Evolutionary conservation across 2,888 invertebrate species (phyloP).

Genomic region (Stenodera caucasica): DNA sequence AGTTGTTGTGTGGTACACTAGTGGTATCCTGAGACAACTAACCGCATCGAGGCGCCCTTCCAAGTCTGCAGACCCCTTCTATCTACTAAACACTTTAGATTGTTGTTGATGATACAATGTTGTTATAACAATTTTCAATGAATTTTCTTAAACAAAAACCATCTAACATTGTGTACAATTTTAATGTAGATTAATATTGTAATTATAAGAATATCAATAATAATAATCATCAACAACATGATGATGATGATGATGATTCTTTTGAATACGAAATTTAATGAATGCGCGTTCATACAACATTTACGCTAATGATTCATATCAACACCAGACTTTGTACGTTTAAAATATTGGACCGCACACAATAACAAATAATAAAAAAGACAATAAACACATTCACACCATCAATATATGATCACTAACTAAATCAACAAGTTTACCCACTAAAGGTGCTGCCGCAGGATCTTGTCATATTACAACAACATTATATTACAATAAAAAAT

Average conservation of each 20-base stretch:
- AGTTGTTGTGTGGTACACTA: constrained; percentile 45
- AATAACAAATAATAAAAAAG: background rate
- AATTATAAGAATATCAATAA: background rate
- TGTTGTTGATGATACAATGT: constrained; percentile 40
- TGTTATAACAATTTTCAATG: constrained; percentile 21
- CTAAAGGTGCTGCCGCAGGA: background rate
- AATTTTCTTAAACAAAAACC: constrained; percentile 31
- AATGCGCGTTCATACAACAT: constrained; percentile 1
- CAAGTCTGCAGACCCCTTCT: constrained; percentile 49
- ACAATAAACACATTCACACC: background rate
- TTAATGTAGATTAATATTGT: constrained; percentile 8
- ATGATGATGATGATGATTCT: background rate
- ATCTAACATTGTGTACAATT: constrained; percentile 9
- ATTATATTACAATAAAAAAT: background rate
- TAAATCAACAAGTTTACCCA: background rate
- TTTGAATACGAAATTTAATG: background rate
- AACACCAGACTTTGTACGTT: constrained; percentile 4
- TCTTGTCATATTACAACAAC: background rate
- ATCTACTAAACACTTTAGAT: constrained; percentile 32
- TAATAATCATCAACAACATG: background rate
- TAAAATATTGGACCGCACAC: constrained; percentile 6
- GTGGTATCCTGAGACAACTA: constrained; percentile 38
- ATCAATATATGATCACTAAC: background rate
- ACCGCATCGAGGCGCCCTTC: constrained; percentile 47
- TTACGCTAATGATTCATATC: constrained; percentile 10